These are phyloP conservation scores for Nasua narica DNA, from an alignment of 2,797 vertebrate species.

Conservation along the genomic window DNA sequence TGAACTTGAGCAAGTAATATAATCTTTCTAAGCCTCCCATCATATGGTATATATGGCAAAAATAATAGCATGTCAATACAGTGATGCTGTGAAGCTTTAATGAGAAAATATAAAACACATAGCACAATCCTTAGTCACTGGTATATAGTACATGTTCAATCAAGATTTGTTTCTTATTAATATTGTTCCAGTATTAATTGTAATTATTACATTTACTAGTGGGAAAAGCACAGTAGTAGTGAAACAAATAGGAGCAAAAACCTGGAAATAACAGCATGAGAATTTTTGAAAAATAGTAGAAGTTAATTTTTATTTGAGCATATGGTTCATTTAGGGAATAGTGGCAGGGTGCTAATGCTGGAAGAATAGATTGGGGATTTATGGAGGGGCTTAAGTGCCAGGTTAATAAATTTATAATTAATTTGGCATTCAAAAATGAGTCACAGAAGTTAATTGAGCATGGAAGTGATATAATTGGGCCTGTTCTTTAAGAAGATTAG, in stretches of 20 bases:
- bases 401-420: slow-evolving; percentile 64
- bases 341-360: background rate
- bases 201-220: background rate
- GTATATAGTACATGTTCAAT: background rate
- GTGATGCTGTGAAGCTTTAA: background rate
- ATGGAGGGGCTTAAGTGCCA: background rate
- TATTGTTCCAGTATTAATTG: background rate
- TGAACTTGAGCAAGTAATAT: background rate
- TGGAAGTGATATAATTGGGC: background rate
- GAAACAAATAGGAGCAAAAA: background rate
- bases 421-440: slow-evolving; percentile 49
- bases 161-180: background rate
- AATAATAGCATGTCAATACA: background rate
- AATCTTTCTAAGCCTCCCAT: background rate
- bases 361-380: slow-evolving; percentile 2
- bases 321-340: slow-evolving; percentile 24
- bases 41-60: background rate
- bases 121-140: background rate
- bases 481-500: slow-evolving; percentile 44
- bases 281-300: background rate
- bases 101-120: background rate
- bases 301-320: slow-evolving; percentile 13
- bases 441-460: slow-evolving; percentile 53
- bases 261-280: background rate
- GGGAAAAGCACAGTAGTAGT: background rate